Evolutionary conservation across 2,888 invertebrate genomes (phyloP).

Genomic region (Tridacna gigas): DNA sequence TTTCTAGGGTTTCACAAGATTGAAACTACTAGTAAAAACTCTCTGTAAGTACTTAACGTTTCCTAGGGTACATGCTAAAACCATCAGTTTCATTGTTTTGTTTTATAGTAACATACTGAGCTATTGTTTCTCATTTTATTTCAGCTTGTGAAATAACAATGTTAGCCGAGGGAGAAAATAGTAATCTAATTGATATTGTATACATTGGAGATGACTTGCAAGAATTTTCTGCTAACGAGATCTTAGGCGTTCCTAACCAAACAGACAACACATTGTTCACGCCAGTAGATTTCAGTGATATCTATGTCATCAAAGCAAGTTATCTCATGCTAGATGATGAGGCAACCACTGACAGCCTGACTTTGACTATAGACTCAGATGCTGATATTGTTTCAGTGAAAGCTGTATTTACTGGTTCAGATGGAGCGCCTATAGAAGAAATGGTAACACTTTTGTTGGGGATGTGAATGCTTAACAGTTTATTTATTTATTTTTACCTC

Average conservation of each 20-base stretch:
- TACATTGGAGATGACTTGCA: not conserved
- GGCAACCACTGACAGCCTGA: slow-evolving; percentile 5
- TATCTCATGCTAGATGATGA: slow-evolving; percentile 6
- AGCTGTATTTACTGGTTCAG: slow-evolving; percentile 12
- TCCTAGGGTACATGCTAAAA: too few species aligned
- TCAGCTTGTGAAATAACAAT: slow-evolving; percentile 24
- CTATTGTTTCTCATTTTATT: not conserved
- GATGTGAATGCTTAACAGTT: too few species aligned
- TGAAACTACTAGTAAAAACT: too few species aligned
- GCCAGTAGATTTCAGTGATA: slow-evolving; percentile 9
- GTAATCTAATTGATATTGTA: slow-evolving; percentile 19
- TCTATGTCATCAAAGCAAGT: slow-evolving; percentile 9
- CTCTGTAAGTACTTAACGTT: too few species aligned
- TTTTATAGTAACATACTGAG: too few species aligned
- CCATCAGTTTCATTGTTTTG: too few species aligned
- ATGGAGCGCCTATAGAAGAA: slow-evolving; percentile 14
- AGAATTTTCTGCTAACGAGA: slow-evolving; percentile 27
- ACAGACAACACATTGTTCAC: slow-evolving; percentile 15
- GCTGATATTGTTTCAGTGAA: slow-evolving; percentile 15
- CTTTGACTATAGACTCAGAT: slow-evolving; percentile 3
- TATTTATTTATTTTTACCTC: too few species aligned
- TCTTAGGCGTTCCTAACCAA: slow-evolving; percentile 3
- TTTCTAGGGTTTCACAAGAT: too few species aligned
- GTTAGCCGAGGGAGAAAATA: slow-evolving; percentile 25
- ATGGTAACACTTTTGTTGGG: not conserved